Evolutionary conservation across 2,888 invertebrate species (phyloP), one percentile per base, ranked within the genome.

Genomic region (Nymphalis c-album): DNA sequence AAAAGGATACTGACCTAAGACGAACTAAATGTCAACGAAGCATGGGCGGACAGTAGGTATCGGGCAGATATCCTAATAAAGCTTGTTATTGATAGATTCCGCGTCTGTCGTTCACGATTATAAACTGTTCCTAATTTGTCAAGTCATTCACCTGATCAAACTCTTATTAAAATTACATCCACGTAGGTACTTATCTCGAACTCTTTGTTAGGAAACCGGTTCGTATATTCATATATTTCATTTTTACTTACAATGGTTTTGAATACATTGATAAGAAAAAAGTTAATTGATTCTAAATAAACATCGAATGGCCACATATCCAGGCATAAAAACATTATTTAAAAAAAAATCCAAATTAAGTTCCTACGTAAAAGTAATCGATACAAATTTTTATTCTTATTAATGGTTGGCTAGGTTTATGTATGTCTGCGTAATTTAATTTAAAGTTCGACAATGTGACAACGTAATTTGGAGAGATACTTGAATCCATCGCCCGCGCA

Each of bases 141-240:
- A 78, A 82, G 85, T 84, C 87, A 82, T 87, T 87, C 84, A 88
- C 84, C 87, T 72, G 60, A 10, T 60, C 40, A 50, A 57, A 64
- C 69, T 71, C 64, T 68, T 63, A 69, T 73, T 71, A 69, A 67
- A 51, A 69, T 59, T 60, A n/a, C 40, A 35, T 31, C 60, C 68
- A 63, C 57, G 67, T 68, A 67, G 55, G 31, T 35, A 40, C 62
- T 50, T 46, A 67, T 58, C 46, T 63, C 59, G 45, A 51, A 22
- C 10, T 57, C 47, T 57, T 31, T 55, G 31, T 18, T 48, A 40
- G 40, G 40, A 40, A 40, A 40, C 13, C 40, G 13, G 2, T 40
- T 40, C 40, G 13, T 13, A 40, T 40, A 40, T 10, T n/a, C 10
- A 18, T 35, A 13, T 51, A 10, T 53, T n/a, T n/a, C 18, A 48